Conservation (phyloP, 2,113 vertebrate species). For the Saccopteryx bilineata region DNA sequence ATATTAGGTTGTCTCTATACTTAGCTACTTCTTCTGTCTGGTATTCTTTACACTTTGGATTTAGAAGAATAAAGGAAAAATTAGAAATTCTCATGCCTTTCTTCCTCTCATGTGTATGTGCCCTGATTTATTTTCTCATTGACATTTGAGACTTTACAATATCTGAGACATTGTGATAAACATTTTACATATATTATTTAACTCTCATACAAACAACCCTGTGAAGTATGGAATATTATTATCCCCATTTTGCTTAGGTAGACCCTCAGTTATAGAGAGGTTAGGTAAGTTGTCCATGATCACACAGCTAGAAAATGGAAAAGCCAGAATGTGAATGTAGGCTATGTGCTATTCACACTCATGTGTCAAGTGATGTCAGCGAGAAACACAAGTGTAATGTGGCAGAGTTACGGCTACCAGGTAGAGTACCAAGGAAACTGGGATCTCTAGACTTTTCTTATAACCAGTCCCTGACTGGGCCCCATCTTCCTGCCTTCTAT, state of each 20-base stretch:
- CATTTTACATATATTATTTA: not conserved
- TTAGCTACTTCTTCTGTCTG: not conserved
- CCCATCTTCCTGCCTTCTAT: conserved; percentile 3
- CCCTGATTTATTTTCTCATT: not conserved
- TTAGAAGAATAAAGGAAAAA: conserved; percentile 31
- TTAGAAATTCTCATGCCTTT: not conserved
- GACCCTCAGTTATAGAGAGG: not conserved
- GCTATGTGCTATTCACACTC: not conserved
- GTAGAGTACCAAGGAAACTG: not conserved
- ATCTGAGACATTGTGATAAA: not conserved
- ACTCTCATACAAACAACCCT: not conserved
- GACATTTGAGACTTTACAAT: conserved; percentile 11
- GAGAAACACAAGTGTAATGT: conserved; percentile 3
- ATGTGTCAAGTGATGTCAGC: not conserved
- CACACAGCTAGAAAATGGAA: not conserved
- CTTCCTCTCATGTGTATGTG: not conserved
- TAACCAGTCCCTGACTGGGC: not conserved
- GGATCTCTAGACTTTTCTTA: not conserved
- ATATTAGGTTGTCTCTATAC: not conserved
- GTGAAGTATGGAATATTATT: conserved; percentile 12
- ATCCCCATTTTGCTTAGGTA: not conserved
- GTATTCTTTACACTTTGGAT: not conserved
- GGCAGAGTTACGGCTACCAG: not conserved
- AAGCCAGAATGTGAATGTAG: not conserved
- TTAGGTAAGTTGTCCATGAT: conserved; percentile 14